phyloP scores from a whole-genome alignment of 1,140 invertebrate genomes.

The Cardiocondyla obscurior region DNA sequence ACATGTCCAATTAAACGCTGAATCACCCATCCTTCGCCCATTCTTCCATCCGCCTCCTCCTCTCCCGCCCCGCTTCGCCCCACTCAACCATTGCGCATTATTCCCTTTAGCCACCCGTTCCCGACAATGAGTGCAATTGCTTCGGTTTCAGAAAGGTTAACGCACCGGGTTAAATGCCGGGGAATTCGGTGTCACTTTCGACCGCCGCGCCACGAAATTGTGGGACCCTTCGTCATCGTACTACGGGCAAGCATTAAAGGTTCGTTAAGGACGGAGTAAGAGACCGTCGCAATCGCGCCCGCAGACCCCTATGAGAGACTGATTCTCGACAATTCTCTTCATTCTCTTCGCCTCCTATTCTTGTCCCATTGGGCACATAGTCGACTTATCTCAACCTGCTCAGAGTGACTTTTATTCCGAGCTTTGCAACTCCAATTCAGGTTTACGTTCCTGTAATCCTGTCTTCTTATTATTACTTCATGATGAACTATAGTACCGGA shows the following conservation, averaged over 20 bases:
- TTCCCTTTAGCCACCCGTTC: slow-evolving; percentile 52
- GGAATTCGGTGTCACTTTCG: slow-evolving; percentile 81
- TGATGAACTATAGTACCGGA: not conserved
- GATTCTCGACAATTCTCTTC: slow-evolving; percentile 34
- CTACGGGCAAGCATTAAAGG: slow-evolving; percentile 60
- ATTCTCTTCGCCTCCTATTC: slow-evolving; percentile 30
- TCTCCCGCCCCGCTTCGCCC: not conserved
- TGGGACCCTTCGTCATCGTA: slow-evolving; percentile 49
- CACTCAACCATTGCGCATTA: slow-evolving; percentile 15
- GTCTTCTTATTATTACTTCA: slow-evolving; percentile 23
- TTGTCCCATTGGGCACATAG: slow-evolving; percentile 19
- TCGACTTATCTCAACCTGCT: slow-evolving; percentile 34
- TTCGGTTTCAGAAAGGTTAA: slow-evolving; percentile 81
- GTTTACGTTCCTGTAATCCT: not conserved
- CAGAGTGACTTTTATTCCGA: slow-evolving; percentile 16
- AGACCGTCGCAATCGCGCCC: slow-evolving; percentile 53
- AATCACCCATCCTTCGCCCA: slow-evolving; percentile 61
- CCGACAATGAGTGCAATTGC: slow-evolving; percentile 81
- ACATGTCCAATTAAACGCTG: slow-evolving; percentile 77
- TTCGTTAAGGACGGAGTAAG: slow-evolving; percentile 62
- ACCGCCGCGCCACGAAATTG: slow-evolving; percentile 58
- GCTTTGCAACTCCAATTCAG: not conserved
- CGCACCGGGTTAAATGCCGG: slow-evolving; percentile 78
- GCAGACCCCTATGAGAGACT: slow-evolving; percentile 13
- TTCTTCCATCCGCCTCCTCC: not conserved